These are phyloP conservation scores for Stenolophus ochropezus DNA, from an alignment of 2,888 invertebrate genomes.

Conservation along the genomic window DNA sequence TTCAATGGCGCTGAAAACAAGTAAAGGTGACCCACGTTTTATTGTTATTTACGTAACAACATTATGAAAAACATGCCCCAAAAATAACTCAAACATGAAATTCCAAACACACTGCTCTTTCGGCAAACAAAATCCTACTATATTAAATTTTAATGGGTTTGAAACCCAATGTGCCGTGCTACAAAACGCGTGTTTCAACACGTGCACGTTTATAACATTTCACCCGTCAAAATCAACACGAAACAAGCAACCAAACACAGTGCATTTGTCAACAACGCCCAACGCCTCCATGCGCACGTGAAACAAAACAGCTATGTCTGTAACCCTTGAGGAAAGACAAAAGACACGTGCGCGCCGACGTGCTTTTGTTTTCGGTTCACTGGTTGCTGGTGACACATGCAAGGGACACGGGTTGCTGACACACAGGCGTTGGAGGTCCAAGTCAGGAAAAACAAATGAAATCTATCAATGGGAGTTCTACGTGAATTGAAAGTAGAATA, in stretches of 20 bases:
- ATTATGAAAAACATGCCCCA: not conserved
- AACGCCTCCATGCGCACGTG: not conserved
- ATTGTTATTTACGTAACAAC: not conserved
- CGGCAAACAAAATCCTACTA: not conserved
- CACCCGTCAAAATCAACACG: constrained; percentile 27
- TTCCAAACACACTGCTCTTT: not conserved
- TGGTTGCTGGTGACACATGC: constrained; percentile 3
- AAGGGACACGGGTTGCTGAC: constrained; percentile 6
- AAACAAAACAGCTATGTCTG: not conserved
- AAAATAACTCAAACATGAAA: not conserved
- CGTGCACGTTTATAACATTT: constrained; percentile 22
- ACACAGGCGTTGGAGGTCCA: not conserved
- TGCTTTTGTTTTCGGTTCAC: constrained; percentile 22
- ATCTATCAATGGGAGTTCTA: not conserved
- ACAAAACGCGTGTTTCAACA: constrained; percentile 31
- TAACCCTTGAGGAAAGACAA: constrained; percentile 20
- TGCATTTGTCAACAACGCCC: constrained; percentile 1
- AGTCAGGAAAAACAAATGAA: not conserved
- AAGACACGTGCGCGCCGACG: constrained; percentile 4
- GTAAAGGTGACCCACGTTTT: not conserved
- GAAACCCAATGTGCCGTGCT: not conserved
- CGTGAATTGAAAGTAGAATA: too few relatives aligned
- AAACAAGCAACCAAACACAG: constrained; percentile 1
- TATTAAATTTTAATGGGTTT: constrained; percentile 29
- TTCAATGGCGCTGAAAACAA: too few relatives aligned